Percentiles rank a stretch among this genome's conserved stretches.
phyloP scores from a whole-genome alignment of 2,888 invertebrate species.

The Tanypteryx hageni region DNA sequence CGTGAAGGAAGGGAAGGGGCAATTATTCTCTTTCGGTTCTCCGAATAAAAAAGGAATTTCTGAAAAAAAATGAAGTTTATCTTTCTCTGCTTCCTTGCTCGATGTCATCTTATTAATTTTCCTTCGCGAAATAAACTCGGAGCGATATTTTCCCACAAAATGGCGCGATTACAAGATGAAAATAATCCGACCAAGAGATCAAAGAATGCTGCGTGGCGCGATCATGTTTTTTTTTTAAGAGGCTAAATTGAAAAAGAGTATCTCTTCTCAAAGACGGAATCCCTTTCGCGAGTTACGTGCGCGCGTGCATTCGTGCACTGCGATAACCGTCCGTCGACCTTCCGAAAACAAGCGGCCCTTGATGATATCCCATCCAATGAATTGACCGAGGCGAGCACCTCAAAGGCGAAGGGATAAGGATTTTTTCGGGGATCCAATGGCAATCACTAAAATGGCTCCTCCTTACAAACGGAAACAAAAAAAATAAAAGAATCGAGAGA shows the following conservation, averaged over 20 bases:
- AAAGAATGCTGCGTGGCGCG: neutral
- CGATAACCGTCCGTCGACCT: neutral
- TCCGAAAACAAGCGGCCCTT: neutral
- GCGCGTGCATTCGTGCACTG: neutral
- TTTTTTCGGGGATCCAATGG: slow-evolving; percentile 2
- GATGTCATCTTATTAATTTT: too few species aligned
- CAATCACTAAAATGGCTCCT: slow-evolving; percentile 23
- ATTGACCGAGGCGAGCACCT: neutral
- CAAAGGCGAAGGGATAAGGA: neutral
- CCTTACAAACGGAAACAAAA: slow-evolving; percentile 29
- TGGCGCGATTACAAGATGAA: neutral
- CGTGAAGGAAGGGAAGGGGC: too few species aligned
- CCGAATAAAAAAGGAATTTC: too few species aligned
- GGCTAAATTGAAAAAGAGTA: neutral
- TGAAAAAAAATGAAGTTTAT: too few species aligned
- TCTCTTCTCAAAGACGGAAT: neutral
- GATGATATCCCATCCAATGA: neutral
- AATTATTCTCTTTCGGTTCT: too few species aligned
- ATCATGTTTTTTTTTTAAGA: neutral
- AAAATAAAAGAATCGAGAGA: neutral
- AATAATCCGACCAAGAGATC: neutral
- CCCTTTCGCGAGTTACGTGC: neutral
- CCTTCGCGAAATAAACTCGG: too few species aligned
- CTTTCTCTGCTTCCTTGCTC: too few species aligned
- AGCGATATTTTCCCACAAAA: neutral